Evolutionary conservation across 2,888 invertebrate species (phyloP), one percentile per base, ranked within the genome.

Genomic region (Cheilosia grossa): DNA sequence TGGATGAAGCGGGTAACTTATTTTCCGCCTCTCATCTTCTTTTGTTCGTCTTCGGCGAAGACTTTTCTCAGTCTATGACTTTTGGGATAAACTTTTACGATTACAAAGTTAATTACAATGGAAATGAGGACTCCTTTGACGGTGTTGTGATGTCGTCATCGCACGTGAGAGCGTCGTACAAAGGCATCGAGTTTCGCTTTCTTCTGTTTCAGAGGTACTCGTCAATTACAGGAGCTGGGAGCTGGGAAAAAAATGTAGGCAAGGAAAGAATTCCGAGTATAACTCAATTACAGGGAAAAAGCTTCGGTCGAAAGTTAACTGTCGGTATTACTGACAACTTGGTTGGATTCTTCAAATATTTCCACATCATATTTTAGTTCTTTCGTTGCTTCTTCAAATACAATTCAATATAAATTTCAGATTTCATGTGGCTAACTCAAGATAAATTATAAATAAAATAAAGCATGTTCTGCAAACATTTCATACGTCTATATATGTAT

Each of bases 31-130:
- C 66, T 78, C 66, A 70, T 61, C 74, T 85, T 70, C 83, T 85
- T 85, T 85, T 75, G 81, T 75, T 72, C 64, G 10, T 42, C 54
- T 66, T 74, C 7, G 53, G 33, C 37, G 42, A 66, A 51, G 66
- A 69, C 51, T 63, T 30, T 53, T 56, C 49, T 53, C 72, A 30
- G 42, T 75, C 42, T 54, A 19, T 56, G 63, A 58, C 30, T 80
- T 58, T 74, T 69, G 64, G 75, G 66, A 66, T 75, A 75, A 80
- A 85, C 80, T 85, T 85, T 85, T 85, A 72, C 70, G 80, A 70
- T 85, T 80, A 81, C 80, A 85, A 85, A 85, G 83, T 85, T 85
- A 85, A 85, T 85, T 80, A 85, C 75, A 81, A 81, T 81, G 83
- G 81, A 85, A 85, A 81, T 75, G 74, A 75, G 75, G 80, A 63